A percentile compares a stretch with the other conserved stretches of the same genome.
Conservation (phyloP, 2,797 vertebrate species). For the Alosa sapidissima region DNA sequence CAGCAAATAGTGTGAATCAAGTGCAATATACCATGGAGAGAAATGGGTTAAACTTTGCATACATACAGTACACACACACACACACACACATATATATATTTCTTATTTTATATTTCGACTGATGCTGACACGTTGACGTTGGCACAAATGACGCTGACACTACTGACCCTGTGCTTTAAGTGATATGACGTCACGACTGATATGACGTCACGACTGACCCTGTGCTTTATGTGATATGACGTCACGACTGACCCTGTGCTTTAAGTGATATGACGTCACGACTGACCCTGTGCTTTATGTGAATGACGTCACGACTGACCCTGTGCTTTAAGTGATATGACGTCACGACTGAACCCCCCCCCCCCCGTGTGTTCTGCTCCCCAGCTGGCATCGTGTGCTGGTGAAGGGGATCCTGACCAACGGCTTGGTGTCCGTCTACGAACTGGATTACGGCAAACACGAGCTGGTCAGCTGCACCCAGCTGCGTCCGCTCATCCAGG, state of each 20-base stretch:
- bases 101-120: no score
- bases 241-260: background rate
- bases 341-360: no score
- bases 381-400: slow-evolving; percentile 89
- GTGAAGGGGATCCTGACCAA: slow-evolving; percentile 89
- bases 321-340: no score
- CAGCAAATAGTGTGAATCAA: no score
- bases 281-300: no score
- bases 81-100: no score
- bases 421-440: slow-evolving; percentile 87
- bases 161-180: background rate
- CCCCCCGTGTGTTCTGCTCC: background rate
- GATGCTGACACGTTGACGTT: no score
- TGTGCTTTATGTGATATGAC: background rate
- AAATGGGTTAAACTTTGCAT: no score
- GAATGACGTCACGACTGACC: no score
- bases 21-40: no score
- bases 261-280: background rate
- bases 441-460: slow-evolving; percentile 91
- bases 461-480: slow-evolving; percentile 83
- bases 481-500: slow-evolving; percentile 79
- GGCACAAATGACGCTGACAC: no score
- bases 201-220: background rate
- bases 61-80: no score
- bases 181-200: background rate